These are phyloP conservation scores for Polyommatus iphigenia DNA, from an alignment of 2,888 invertebrate genomes.

Conservation along the genomic window DNA sequence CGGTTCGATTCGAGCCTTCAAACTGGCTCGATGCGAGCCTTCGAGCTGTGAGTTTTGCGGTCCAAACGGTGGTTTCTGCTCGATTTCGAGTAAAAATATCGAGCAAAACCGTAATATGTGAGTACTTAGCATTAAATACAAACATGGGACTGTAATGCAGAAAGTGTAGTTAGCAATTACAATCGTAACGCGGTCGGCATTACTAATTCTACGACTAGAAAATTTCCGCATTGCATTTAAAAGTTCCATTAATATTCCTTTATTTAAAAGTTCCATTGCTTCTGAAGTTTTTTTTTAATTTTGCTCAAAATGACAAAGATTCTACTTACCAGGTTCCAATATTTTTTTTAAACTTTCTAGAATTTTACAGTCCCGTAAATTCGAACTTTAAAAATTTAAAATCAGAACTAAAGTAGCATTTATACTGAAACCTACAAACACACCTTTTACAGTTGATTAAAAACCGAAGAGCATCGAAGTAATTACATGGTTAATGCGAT, in stretches of 20 bases:
- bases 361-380: background rate
- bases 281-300: background rate
- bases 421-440: background rate
- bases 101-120: too few species aligned
- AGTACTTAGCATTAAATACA: background rate
- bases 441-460: conserved; percentile 11
- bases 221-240: background rate
- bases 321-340: background rate
- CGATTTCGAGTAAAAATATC: too few species aligned
- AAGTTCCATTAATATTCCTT: background rate
- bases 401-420: background rate
- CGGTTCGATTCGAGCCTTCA: too few species aligned
- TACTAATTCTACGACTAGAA: background rate
- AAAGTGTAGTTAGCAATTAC: background rate
- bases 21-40: too few species aligned
- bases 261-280: background rate
- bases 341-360: background rate
- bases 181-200: background rate
- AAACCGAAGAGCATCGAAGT: conserved; percentile 11
- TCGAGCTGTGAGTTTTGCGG: too few species aligned
- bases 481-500: conserved; percentile 7
- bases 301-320: background rate
- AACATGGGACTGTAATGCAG: background rate
- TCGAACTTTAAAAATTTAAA: background rate
- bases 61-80: too few species aligned